Evolutionary conservation across 1,140 invertebrate genomes (phyloP), one percentile per base, ranked within the genome.

Genomic region (Agraylea sexmaculata): DNA sequence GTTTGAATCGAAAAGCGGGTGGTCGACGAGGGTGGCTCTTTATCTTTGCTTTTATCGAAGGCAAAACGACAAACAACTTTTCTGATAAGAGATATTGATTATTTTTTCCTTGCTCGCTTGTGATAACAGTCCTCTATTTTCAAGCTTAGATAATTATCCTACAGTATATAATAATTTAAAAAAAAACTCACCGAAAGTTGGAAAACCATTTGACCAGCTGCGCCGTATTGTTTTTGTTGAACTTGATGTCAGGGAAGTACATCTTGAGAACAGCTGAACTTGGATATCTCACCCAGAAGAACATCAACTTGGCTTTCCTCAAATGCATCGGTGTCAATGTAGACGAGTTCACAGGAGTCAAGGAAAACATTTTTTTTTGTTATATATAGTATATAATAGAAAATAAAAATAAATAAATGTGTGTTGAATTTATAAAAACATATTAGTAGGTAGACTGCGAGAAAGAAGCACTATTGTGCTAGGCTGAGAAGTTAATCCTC

Each of bases 141-240:
- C 29, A 11, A 21, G n/a, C 11, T 27, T 27, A 27, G n/a, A 27
- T 8, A 8, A 27, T 27, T 27, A 27, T 27, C 7, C n/a, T 27
- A 27, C n/a, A 8, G 23, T 27, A 8, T 27, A n/a, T 27, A 27
- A 27, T 27, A n/a, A n/a, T 8, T 27, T 27, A n/a, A n/a, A 15
- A 7, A 19, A 27, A 12, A 23, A 78, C 85, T 87, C 68, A 96
- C 93, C 93, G 80, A 71, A 99, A 99, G 65, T 98, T 99, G 59
- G 92, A 97, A 80, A 99, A 98, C 96, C 96, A 99, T 70, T 99
- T 99, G 73, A 99, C 95, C 58, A 99, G 81, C 73, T 99, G 96
- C 54, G 95, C 95, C 45, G 95, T 99, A 73, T 99, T 99, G 75
- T 98, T 97, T 73, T 99, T 99, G 77, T 99, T 99, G 77, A 99